Conservation (phyloP, 2,113 vertebrate genomes). For the Gymnorhina tibicen region DNA sequence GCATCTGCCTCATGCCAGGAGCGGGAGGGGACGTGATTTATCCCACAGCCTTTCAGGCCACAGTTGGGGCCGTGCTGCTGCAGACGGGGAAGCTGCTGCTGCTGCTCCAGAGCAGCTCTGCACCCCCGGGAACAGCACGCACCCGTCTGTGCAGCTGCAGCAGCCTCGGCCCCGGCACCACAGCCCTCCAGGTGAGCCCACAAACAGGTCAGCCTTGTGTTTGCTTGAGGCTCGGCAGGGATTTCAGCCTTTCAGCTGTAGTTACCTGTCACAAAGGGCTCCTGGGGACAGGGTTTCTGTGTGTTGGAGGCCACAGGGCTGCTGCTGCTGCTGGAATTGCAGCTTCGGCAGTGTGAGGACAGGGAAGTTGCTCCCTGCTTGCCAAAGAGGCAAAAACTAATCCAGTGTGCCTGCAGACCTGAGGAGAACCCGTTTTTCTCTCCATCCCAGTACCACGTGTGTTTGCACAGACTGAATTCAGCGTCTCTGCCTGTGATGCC, state of each 20-base stretch:
- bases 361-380: background rate
- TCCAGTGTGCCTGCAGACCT: background rate
- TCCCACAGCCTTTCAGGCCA: background rate
- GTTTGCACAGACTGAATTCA: background rate
- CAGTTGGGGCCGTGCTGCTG: fast-evolving
- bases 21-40: background rate
- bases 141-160: background rate
- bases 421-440: background rate
- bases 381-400: background rate
- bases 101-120: background rate
- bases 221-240: background rate
- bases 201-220: background rate
- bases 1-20: background rate
- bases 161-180: background rate
- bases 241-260: background rate
- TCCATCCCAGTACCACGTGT: background rate
- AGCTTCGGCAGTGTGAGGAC: background rate
- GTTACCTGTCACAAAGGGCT: background rate
- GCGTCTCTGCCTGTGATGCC: background rate
- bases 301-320: background rate
- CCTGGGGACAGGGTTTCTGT: background rate
- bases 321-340: background rate
- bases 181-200: background rate
- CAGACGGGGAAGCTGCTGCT: background rate
- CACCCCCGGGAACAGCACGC: background rate